phyloP scores from a whole-genome alignment of 1,140 invertebrate species.

The Heliconius hewitsoni region DNA sequence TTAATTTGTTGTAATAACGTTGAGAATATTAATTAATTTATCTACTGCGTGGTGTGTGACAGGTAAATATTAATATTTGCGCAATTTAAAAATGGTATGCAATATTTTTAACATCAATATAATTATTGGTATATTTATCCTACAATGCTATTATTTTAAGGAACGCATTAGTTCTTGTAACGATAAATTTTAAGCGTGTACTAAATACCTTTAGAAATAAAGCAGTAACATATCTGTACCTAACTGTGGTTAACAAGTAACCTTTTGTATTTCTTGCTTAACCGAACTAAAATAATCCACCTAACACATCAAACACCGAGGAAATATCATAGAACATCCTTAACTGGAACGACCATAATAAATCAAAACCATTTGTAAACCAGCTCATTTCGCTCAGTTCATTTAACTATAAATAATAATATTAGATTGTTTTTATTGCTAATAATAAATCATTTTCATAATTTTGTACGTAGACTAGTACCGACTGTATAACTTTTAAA shows the following conservation, averaged over 20 bases:
- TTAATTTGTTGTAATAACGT: conserved; percentile 5
- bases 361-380: conserved; percentile 18
- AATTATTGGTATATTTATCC: neutral
- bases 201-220: neutral
- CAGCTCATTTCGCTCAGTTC: conserved; percentile 15
- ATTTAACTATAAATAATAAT: conserved; percentile 15
- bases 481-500: too few species aligned
- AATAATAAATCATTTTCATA: neutral
- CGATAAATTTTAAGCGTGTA: neutral
- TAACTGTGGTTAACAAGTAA: conserved; percentile 19
- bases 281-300: conserved; percentile 21
- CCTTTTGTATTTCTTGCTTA: conserved; percentile 10
- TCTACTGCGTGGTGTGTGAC: neutral
- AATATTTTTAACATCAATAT: neutral
- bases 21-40: neutral
- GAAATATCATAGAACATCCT: conserved; percentile 21
- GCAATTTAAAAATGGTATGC: neutral
- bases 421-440: conserved; percentile 10
- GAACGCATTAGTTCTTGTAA: neutral
- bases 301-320: conserved; percentile 26
- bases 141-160: neutral
- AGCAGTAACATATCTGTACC: neutral
- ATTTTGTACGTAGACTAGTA: neutral
- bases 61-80: neutral
- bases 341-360: conserved; percentile 18